Evolutionary conservation across 2,113 vertebrate genomes (phyloP).

Genomic region (Argyrosomus japonicus): DNA sequence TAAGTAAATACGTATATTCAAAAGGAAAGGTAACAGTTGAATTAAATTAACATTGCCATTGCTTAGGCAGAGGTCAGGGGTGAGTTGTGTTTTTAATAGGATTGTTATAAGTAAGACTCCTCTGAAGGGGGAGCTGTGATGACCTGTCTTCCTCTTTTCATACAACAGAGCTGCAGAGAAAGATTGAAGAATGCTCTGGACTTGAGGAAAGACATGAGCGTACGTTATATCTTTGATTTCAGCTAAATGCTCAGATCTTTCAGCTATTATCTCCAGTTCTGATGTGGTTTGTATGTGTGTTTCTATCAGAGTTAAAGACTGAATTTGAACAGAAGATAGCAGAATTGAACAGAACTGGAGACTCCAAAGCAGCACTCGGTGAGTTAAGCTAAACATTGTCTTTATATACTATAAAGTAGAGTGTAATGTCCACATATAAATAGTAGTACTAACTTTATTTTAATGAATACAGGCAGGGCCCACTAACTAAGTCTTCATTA

Average conservation of each 20-base stretch:
- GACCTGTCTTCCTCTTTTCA: background rate
- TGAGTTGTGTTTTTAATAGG: slow-evolving; percentile 10
- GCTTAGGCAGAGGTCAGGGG: slow-evolving; percentile 49
- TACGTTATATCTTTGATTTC: slow-evolving; percentile 8
- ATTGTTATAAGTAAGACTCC: no score
- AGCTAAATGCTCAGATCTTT: background rate
- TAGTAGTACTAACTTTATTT: no score
- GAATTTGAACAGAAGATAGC: slow-evolving; percentile 39
- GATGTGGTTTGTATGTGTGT: background rate
- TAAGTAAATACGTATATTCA: no score
- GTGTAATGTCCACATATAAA: background rate
- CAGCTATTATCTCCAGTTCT: background rate
- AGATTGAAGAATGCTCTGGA: background rate
- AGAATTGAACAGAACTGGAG: slow-evolving; percentile 24
- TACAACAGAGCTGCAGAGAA: slow-evolving; percentile 46
- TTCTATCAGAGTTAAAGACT: slow-evolving; percentile 35
- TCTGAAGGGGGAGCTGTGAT: background rate
- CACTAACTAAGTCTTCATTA: no score
- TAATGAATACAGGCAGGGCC: no score
- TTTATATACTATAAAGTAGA: background rate
- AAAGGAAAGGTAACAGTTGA: no score
- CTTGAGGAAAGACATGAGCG: background rate
- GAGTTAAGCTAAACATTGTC: background rate
- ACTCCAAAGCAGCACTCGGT: slow-evolving; percentile 34
- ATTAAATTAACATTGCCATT: background rate